Percentiles rank a stretch among this genome's conserved stretches.
Evolutionary conservation across 2,888 invertebrate genomes (phyloP).

Genomic region (Calliopum simillimum): DNA sequence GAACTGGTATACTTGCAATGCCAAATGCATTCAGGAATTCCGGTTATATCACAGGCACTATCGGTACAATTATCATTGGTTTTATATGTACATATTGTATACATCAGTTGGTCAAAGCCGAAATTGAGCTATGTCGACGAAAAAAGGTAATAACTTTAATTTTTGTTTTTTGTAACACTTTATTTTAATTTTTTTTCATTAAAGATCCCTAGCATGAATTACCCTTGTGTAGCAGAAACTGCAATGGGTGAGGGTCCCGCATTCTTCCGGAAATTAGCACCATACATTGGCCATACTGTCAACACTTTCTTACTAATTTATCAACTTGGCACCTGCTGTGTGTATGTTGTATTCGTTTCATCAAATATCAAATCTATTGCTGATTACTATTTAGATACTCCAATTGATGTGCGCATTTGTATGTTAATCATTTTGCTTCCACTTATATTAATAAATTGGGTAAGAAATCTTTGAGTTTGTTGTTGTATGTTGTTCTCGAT

Average conservation of each 20-base stretch:
- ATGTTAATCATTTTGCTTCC: conserved; percentile 81
- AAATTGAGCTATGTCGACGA: conserved; percentile 73
- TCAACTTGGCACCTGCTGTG: conserved; percentile 96
- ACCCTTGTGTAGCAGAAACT: conserved; percentile 84
- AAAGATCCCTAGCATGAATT: conserved; percentile 76
- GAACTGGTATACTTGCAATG: conserved; percentile 94
- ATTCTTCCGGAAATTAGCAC: conserved; percentile 73
- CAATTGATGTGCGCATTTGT: conserved; percentile 72
- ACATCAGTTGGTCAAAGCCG: conserved; percentile 79
- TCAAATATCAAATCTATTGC: conserved; percentile 82
- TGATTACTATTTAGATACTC: conserved; percentile 68
- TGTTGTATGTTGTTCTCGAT: conserved; percentile 68
- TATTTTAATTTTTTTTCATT: neutral
- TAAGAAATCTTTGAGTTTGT: conserved; percentile 56
- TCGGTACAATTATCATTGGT: conserved; percentile 87
- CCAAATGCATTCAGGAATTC: conserved; percentile 78
- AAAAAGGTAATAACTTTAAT: conserved; percentile 60
- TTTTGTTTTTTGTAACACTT: neutral
- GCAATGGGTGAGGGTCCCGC: conserved; percentile 83
- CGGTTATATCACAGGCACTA: conserved; percentile 74
- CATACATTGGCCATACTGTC: conserved; percentile 75
- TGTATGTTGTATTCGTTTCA: conserved; percentile 94
- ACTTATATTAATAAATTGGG: conserved; percentile 83
- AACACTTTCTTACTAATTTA: conserved; percentile 85
- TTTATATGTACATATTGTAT: conserved; percentile 94